Conservation (phyloP, 2,888 invertebrate genomes). For the Apoda limacodes region DNA sequence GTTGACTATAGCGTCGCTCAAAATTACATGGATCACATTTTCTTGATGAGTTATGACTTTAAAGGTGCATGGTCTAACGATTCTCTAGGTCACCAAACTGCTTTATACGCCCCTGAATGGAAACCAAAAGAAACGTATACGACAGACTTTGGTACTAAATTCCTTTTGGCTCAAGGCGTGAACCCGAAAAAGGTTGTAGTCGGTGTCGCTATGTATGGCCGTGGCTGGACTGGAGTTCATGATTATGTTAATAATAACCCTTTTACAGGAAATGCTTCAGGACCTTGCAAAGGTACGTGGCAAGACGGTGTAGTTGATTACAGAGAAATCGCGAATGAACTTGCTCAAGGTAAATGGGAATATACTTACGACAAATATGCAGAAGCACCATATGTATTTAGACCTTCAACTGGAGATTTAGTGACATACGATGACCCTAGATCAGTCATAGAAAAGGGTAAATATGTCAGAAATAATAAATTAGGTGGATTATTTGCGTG, state of each 20-base stretch:
- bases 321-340: slow-evolving; percentile 53
- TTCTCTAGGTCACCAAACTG: slow-evolving; percentile 53
- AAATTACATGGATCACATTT: slow-evolving; percentile 63
- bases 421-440: slow-evolving; percentile 58
- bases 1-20: slow-evolving; percentile 57
- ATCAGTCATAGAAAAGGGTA: slow-evolving; percentile 58
- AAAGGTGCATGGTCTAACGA: slow-evolving; percentile 65
- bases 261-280: slow-evolving; percentile 56
- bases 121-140: slow-evolving; percentile 58
- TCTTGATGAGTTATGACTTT: slow-evolving; percentile 63
- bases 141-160: slow-evolving; percentile 59
- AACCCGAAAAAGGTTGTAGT: slow-evolving; percentile 55
- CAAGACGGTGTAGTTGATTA: slow-evolving; percentile 63
- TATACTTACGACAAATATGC: slow-evolving; percentile 57
- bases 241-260: slow-evolving; percentile 46
- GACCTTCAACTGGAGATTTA: slow-evolving; percentile 49
- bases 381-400: slow-evolving; percentile 60
- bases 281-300: slow-evolving; percentile 60
- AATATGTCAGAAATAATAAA: slow-evolving; percentile 59
- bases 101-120: slow-evolving; percentile 54
- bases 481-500: slow-evolving; percentile 58
- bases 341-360: slow-evolving; percentile 55
- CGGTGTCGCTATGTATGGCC: slow-evolving; percentile 61
- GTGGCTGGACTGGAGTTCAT: slow-evolving; percentile 60
- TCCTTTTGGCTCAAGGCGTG: slow-evolving; percentile 55